These are phyloP conservation scores for Aleiodes sp. DNA, from an alignment of 1,140 invertebrate species.

Conservation along the genomic window DNA sequence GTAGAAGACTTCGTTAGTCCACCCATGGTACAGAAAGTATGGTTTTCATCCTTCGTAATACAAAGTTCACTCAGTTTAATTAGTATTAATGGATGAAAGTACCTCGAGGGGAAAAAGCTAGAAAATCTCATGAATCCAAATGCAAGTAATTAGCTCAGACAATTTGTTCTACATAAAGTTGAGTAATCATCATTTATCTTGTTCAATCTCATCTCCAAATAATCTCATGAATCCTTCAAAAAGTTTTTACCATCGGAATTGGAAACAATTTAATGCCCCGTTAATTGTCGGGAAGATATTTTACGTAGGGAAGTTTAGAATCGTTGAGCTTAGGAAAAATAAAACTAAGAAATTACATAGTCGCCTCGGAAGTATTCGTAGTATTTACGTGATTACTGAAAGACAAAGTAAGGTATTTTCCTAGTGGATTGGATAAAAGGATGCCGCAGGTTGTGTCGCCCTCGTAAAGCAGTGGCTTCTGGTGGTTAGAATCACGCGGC, in stretches of 20 bases:
- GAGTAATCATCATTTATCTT: too few relatives aligned
- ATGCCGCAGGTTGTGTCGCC: conserved; percentile 51
- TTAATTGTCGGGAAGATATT: too few relatives aligned
- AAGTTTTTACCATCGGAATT: too few relatives aligned
- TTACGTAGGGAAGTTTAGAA: too few relatives aligned
- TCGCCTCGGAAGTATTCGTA: conserved; percentile 40
- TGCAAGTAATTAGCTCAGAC: not conserved
- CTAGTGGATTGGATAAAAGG: conserved; percentile 47
- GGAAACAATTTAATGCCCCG: too few relatives aligned
- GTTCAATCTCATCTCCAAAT: too few relatives aligned
- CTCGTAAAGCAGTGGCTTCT: conserved; percentile 47
- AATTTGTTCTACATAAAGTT: not conserved
- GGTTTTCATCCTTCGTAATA: not conserved
- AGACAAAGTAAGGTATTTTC: conserved; percentile 35
- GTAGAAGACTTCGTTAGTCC: conserved; percentile 47
- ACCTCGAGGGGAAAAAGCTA: not conserved
- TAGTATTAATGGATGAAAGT: not conserved
- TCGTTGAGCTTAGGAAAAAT: too few relatives aligned
- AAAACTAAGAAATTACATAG: not conserved
- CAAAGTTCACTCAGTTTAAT: not conserved
- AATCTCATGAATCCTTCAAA: too few relatives aligned
- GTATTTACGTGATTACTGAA: conserved; percentile 44
- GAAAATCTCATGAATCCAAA: not conserved
- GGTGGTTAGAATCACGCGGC: conserved; percentile 33
- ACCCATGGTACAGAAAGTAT: conserved; percentile 2